Percentiles rank a stretch among this genome's conserved stretches.
These are phyloP conservation scores for Mugil cephalus DNA, from an alignment of 2,113 vertebrate species.

Conservation along the genomic window DNA sequence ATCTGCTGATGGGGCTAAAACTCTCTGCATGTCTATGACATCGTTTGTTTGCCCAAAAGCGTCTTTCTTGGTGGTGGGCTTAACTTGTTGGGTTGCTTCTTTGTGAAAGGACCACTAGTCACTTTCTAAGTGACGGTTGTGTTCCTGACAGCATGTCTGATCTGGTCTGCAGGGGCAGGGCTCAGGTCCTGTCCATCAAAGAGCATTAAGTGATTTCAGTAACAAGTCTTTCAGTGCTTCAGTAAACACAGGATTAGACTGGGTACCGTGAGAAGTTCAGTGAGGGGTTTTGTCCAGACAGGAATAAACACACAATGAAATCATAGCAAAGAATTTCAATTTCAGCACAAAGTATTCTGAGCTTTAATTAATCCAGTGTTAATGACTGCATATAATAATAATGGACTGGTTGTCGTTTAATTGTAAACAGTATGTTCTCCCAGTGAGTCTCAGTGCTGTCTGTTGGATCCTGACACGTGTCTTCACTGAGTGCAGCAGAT, in stretches of 20 bases:
- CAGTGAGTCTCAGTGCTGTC: too few relatives aligned
- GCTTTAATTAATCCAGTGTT: too few relatives aligned
- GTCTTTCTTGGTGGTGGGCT: background rate
- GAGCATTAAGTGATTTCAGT: conserved; percentile 26
- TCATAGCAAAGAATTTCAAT: background rate
- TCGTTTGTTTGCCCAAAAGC: too few relatives aligned
- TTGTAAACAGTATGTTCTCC: too few relatives aligned
- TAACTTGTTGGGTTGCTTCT: background rate
- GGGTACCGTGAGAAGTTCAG: background rate
- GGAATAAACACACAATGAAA: background rate
- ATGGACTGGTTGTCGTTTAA: too few relatives aligned
- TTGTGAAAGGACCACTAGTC: background rate
- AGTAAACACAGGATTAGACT: conserved; percentile 4
- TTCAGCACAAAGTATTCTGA: background rate
- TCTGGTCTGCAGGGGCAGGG: background rate
- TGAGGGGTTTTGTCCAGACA: background rate
- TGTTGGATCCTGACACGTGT: too few relatives aligned
- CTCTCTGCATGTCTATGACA: too few relatives aligned
- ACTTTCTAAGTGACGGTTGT: background rate
- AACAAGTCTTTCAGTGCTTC: background rate
- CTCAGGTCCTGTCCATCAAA: conserved; percentile 12
- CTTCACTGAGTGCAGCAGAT: too few relatives aligned
- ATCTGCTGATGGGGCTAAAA: too few relatives aligned
- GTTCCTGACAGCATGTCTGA: background rate
- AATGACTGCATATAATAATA: too few relatives aligned